Evolutionary conservation across 2,888 invertebrate species (phyloP).

Genomic region (Heteromyza rotundicornis): DNA sequence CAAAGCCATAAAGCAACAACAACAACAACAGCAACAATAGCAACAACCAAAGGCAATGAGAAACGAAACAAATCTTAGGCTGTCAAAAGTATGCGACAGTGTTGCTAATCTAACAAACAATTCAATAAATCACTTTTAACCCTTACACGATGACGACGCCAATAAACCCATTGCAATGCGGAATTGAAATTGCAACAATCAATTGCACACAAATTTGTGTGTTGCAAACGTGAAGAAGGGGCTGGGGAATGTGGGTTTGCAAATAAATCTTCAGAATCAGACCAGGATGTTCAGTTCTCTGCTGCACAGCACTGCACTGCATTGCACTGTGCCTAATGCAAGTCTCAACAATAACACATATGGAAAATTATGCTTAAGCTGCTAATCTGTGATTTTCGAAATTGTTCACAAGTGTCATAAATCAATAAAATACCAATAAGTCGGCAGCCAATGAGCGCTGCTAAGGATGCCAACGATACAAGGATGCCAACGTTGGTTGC

Average conservation of each 20-base stretch:
- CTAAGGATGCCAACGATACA: not conserved
- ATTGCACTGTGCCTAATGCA: not conserved
- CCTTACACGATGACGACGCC: constrained; percentile 42
- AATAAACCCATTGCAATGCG: constrained; percentile 50
- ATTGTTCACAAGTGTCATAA: constrained; percentile 61
- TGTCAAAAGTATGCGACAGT: constrained; percentile 56
- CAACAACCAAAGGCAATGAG: too few species aligned
- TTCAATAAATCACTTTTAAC: constrained; percentile 59
- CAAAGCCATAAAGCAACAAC: not conserved
- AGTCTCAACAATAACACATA: constrained; percentile 21
- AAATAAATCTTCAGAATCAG: constrained; percentile 22
- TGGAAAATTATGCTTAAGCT: constrained; percentile 35
- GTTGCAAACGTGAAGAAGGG: not conserved
- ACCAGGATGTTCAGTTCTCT: constrained; percentile 9
- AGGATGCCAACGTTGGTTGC: not conserved
- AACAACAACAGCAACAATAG: not conserved
- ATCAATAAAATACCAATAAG: constrained; percentile 61
- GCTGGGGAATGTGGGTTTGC: not conserved
- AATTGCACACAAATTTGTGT: constrained; percentile 49
- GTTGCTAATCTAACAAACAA: constrained; percentile 55
- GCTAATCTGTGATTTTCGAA: constrained; percentile 60
- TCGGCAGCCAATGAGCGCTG: constrained; percentile 27
- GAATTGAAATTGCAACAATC: constrained; percentile 59
- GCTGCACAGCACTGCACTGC: constrained; percentile 8
- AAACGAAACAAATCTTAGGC: constrained; percentile 52